These are phyloP conservation scores for Pteronura brasiliensis DNA, from an alignment of 2,113 vertebrate genomes.

Conservation along the genomic window DNA sequence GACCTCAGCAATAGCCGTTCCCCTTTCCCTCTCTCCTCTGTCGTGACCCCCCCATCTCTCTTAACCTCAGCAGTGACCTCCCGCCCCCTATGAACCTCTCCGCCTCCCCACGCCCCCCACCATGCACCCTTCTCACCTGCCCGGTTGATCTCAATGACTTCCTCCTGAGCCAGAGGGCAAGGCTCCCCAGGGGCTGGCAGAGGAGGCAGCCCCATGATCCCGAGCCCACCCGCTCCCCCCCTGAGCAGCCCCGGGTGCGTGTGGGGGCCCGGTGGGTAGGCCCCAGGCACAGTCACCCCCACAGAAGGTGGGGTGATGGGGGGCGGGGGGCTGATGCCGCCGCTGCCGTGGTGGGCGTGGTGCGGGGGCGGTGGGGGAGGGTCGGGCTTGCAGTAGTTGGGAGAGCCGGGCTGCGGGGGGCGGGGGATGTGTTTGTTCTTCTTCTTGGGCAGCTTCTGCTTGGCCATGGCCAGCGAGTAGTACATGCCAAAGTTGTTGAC, in stretches of 20 bases:
- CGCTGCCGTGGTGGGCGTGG: constrained; percentile 78
- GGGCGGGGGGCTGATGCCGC: constrained; percentile 79
- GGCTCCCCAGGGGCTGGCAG: constrained; percentile 84
- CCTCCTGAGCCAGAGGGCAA: constrained; percentile 94
- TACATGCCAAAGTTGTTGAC: constrained; percentile 99
- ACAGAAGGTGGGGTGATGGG: constrained; percentile 85
- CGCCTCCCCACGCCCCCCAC: accelerated
- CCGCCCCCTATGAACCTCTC: background rate
- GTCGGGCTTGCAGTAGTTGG: constrained; percentile 94
- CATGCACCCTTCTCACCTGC: constrained; percentile 72
- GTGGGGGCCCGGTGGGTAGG: constrained; percentile 80
- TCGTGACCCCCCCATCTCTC: background rate
- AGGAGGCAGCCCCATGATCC: constrained; percentile 76
- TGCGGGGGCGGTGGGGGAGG: constrained; percentile 79
- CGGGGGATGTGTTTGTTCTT: constrained; percentile 96
- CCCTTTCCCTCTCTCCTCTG: background rate
- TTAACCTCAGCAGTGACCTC: background rate
- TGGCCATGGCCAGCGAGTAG: constrained; percentile 97
- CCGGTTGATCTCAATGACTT: constrained; percentile 94
- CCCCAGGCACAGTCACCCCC: constrained; percentile 85
- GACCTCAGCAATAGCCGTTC: background rate
- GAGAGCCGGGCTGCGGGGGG: constrained; percentile 92
- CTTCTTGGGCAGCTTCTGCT: constrained; percentile 98
- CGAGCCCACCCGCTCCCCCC: constrained; percentile 88
- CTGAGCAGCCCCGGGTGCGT: constrained; percentile 74